Conservation (phyloP, 2,797 vertebrate genomes). For the Buceros bicornis region DNA sequence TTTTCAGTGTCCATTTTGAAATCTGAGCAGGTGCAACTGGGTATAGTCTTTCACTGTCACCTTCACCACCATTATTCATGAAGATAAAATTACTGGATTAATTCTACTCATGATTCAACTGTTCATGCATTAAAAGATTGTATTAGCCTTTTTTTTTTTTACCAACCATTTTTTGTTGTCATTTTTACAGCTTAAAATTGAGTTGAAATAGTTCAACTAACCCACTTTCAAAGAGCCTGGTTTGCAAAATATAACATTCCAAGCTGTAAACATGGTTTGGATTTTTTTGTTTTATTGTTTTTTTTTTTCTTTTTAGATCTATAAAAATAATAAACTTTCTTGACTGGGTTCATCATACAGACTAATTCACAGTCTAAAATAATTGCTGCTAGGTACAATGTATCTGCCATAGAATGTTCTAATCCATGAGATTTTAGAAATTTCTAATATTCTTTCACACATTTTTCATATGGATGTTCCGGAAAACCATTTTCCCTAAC, state of each 20-base stretch:
- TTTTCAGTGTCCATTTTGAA: neutral
- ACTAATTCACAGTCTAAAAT: neutral
- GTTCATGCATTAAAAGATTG: neutral
- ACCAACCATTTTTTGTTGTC: fast-evolving
- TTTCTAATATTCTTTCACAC: neutral
- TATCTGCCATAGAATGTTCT: neutral
- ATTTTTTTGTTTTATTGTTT: too few species aligned
- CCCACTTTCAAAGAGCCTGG: neutral
- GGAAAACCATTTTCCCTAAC: neutral
- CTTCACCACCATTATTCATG: neutral
- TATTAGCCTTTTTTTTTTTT: neutral
- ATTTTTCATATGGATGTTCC: neutral
- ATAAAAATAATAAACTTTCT: neutral
- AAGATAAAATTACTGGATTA: neutral
- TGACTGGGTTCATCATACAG: neutral
- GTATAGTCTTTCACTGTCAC: neutral
- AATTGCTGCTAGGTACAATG: neutral
- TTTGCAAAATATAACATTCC: neutral
- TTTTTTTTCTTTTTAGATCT: neutral
- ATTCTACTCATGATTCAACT: neutral
- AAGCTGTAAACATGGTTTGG: neutral
- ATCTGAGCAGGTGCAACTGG: neutral
- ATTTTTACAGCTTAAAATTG: neutral
- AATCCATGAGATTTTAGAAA: neutral
- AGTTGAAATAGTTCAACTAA: neutral